Evolutionary conservation across 1,140 invertebrate genomes (phyloP).

Genomic region (Heliothis subflexa): DNA sequence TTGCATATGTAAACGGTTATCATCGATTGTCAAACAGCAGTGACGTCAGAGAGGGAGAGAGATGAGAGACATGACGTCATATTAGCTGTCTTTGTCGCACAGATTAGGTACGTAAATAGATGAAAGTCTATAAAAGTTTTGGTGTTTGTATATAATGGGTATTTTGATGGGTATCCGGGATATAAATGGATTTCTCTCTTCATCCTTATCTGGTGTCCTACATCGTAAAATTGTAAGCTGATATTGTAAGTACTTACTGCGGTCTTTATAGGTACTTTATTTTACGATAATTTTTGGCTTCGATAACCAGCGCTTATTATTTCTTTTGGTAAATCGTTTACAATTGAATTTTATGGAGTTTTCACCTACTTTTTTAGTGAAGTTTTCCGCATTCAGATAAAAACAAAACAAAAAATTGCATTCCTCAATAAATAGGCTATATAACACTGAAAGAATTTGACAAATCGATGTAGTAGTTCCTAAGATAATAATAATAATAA

Average conservation of each 20-base stretch:
- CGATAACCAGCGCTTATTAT: no score
- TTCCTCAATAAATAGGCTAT: no score
- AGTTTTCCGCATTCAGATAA: no score
- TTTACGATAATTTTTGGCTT: no score
- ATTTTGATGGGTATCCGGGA: conserved; percentile 18
- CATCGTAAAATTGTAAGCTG: background rate
- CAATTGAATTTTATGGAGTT: no score
- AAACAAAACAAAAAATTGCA: no score
- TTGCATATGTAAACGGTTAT: conserved; percentile 23
- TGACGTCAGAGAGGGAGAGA: conserved; percentile 56
- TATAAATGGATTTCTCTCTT: conserved; percentile 3
- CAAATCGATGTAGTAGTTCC: no score
- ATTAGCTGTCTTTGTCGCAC: conserved; percentile 44
- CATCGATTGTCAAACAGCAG: conserved; percentile 49
- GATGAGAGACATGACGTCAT: conserved; percentile 58
- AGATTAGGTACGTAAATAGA: conserved; percentile 31
- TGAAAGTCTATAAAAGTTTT: conserved; percentile 15
- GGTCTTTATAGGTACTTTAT: background rate
- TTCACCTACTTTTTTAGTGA: no score
- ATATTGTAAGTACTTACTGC: background rate
- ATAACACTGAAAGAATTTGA: no score
- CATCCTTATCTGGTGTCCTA: background rate
- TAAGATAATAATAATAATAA: no score
- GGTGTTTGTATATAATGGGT: conserved; percentile 1
- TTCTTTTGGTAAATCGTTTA: no score